Base-by-base conservation (phyloP, 2,888 invertebrate species). In the Hypsopygia costalis region DNA sequence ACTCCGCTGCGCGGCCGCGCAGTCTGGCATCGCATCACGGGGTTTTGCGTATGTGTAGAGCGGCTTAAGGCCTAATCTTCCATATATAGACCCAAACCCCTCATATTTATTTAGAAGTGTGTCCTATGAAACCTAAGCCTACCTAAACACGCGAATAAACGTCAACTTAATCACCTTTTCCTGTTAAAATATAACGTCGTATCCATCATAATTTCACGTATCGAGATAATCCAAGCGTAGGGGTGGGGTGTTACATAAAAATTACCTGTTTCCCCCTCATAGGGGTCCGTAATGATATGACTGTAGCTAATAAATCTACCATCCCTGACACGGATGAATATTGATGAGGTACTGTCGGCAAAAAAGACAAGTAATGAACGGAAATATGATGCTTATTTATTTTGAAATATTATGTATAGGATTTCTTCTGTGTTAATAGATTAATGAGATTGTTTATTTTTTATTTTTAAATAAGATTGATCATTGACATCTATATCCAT, bases 281-380 rank as follows among this genome's bases (percentile, higher is more conserved):
- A 25, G 25, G 25, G 25, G 25, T 25, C 6, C 5, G 25, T 25
- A 25, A 25, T 25, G 25, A 25, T 25, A 25, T 25, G 25, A 25
- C 25, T 25, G 25, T 25, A 25, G 22, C 7, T 34, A 34, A 34
- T 34, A 34, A 33, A 33, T 32, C 32, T 34, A 34, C 34, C 16
- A 16, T 16, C 16, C 16, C 25, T 34, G 34, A 34, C 34, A 34
- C 9, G 10, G 12, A 25, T 34, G 34, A 34, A 34, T 34, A 34
- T 34, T 21, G 34, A 34, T 34, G 34, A 34, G 22, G 10, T 25
- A 25, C 25, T 25, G 25, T 25, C 6, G 2, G 25, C 25, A 25
- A 25, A 25, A 16, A 25, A 25, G 25, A 25, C 25, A 5, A 6
- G 7, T 25, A 25, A 25, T 25, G 25, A 25, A 25, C 25, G 7